Base-by-base conservation (phyloP, 1,140 invertebrate genomes). In the Penaeus chinensis region DNA sequence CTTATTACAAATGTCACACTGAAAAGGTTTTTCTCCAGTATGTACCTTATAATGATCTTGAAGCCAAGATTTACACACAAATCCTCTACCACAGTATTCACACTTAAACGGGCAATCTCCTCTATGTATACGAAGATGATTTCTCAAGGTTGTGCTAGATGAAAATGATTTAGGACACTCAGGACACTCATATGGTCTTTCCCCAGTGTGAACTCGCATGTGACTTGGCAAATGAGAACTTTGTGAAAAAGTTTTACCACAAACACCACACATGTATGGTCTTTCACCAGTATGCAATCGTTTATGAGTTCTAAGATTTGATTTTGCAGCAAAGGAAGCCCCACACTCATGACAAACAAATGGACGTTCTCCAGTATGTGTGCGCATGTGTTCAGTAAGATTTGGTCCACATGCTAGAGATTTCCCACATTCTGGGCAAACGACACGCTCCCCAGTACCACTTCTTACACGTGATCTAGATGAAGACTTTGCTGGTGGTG, bases 361-460 rank as follows among this genome's bases (percentile, higher is more conserved):
- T 0, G 98, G 98, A 91, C 98, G 98, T 92, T 98, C 97, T 19
- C 97, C 96, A 71, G 96, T 97, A 91, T 97, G 96, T 2, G 96
- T 97, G 63, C 96, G 93, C 85, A 97, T 96, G 91, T 97, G 98
- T 18, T 97, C 98, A 42, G 82, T 66, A 42, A 88, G 77, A 66
- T 88, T 88, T 62, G 87, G 82, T n/a, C 87, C 87, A 80, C 87
- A 88, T 42, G 87, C 87, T 42, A 88, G 65, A 71, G 81, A 84
- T 60, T 88, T 88, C 20, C 82, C 82, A 69, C 87, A 88, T 61
- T 84, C 77, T 65, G 74, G 61, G 61, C 87, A 88, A 71, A 80
- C 62, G 8, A 88, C 87, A 42, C 87, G 82, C 62, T 88, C 87
- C 10, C 82, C 74, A 20, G 60, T 80, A 32, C 82, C 82, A 71